Base-by-base conservation (phyloP, 2,797 vertebrate genomes). In the Holocentrus rufus region DNA sequence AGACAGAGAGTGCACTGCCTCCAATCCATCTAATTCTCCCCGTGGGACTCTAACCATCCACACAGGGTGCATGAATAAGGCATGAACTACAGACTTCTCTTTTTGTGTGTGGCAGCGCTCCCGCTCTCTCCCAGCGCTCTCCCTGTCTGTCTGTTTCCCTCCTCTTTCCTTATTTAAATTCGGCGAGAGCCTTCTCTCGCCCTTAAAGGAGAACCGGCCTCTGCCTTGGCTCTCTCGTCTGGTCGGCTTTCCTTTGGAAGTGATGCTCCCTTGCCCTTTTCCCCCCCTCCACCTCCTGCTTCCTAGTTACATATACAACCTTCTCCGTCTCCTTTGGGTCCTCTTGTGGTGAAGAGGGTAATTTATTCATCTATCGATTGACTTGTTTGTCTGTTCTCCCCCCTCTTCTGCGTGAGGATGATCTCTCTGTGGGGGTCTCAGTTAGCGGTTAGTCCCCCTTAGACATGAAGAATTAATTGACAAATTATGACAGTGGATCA, bases 331-430 rank as follows among this genome's bases (percentile, higher is more conserved):
- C 90, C 87, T 81, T 31, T 76, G 85, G 87, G 89, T 83, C 77
- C 79, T 80, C 76, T 90, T 85, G 80, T 81, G 87, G 67, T 81
- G 82, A 79, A 87, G 83, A 61, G 60, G 77, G 61, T 82, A 86
- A 92, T 93, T 89, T 90, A 93, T 92, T 88, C 81, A 65, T 80
- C 65, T 86, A 87, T 92, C 89, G 90, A 90, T 90, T 89, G 89
- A 82, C 91, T 92, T 85, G 83, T 90, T 87, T 89, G 85, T 76
- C 67, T 69, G 85, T 87, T 85, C 78, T 74, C 64, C 67, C 23
- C 60, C 71, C n/a, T n/a, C n/a, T n/a, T 71, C 77, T 62, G 61
- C 69, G 67, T 36, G 46, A 54, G 77, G 79, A 62, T 69, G 80
- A 82, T 85, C 82, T 89, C 79, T 87, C 90, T 74, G 77, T 49